Percentiles rank a stretch among this genome's conserved stretches.
Conservation (phyloP, 2,113 vertebrate genomes). For the Prunella himalayana region DNA sequence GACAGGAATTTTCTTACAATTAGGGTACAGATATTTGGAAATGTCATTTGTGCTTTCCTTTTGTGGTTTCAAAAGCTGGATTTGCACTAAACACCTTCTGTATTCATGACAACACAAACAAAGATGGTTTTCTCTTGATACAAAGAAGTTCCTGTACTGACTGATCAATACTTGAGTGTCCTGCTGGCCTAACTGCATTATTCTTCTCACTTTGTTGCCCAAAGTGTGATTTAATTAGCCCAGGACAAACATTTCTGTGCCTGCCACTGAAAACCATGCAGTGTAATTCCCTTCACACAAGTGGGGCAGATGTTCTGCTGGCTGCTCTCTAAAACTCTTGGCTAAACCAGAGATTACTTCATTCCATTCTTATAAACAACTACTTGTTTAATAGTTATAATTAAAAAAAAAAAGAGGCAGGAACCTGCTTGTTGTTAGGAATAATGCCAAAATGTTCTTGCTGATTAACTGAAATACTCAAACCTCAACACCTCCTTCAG, state of each 20-base stretch:
- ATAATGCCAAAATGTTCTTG: background rate
- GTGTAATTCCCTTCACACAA: background rate
- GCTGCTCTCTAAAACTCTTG: background rate
- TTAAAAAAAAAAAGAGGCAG: background rate
- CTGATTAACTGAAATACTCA: background rate
- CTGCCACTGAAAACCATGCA: background rate
- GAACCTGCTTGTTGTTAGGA: background rate
- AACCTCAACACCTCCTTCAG: background rate
- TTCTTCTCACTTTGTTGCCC: background rate
- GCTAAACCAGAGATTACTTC: background rate
- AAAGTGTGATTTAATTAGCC: background rate
- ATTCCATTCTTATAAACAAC: background rate
- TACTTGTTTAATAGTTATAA: background rate
- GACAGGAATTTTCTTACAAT: background rate
- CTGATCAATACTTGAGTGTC: background rate
- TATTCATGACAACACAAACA: background rate
- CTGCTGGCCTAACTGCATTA: background rate
- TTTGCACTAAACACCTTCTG: background rate
- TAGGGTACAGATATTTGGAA: accelerated
- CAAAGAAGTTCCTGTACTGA: background rate
- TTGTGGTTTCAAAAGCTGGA: background rate
- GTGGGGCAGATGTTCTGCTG: background rate
- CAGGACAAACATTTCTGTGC: background rate
- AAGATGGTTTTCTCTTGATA: background rate
- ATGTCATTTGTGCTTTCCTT: background rate